Conservation (phyloP, 2,888 invertebrate species). For the Glyphotaelius pellucidus region DNA sequence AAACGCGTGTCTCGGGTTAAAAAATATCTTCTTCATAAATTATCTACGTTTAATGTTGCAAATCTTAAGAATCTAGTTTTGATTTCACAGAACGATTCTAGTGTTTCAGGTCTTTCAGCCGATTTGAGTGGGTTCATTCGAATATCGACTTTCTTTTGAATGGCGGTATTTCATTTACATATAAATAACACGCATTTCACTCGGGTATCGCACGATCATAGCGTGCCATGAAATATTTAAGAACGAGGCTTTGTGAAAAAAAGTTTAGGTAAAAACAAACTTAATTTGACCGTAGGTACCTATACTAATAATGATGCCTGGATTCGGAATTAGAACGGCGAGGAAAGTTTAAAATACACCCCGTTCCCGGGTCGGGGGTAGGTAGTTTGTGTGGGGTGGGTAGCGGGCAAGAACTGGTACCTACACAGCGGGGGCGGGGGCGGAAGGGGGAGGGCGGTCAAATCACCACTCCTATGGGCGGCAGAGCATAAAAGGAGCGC, state of each 20-base stretch:
- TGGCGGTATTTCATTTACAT: slow-evolving; percentile 43
- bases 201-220: slow-evolving; percentile 35
- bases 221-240: slow-evolving; percentile 43
- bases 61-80: background rate
- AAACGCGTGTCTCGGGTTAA: no score
- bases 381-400: background rate
- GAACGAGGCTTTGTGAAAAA: slow-evolving; percentile 3
- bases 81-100: background rate
- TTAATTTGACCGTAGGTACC: slow-evolving; percentile 29
- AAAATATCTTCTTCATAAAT: background rate
- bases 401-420: background rate
- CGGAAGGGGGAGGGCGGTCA: slow-evolving; percentile 38
- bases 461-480: slow-evolving; percentile 56
- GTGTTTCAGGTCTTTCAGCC: slow-evolving; percentile 24
- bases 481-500: slow-evolving; percentile 63
- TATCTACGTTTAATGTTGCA: background rate
- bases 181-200: slow-evolving; percentile 46
- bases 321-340: slow-evolving; percentile 30
- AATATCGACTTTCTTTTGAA: slow-evolving; percentile 47
- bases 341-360: slow-evolving; percentile 49
- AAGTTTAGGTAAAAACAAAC: slow-evolving; percentile 37
- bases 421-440: background rate
- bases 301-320: slow-evolving; percentile 41
- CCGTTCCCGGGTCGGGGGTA: slow-evolving; percentile 19
- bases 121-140: slow-evolving; percentile 14